Conservation (phyloP, 2,113 vertebrate species). For the Cyanoramphus novaezelandiae region DNA sequence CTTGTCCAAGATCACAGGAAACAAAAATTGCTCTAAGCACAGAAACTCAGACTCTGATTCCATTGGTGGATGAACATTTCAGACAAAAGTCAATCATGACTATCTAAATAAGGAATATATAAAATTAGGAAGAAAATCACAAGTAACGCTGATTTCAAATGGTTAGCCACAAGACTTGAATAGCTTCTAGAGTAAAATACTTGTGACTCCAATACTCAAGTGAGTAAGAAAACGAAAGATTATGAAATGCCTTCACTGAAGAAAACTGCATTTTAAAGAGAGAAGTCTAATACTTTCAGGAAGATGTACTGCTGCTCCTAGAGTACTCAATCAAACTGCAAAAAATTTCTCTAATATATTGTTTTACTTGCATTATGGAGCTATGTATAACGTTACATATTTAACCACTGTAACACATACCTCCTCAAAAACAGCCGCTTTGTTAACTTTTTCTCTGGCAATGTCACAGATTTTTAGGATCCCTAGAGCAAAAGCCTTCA, state of each 20-base stretch:
- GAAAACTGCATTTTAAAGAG: not conserved
- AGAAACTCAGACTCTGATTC: not conserved
- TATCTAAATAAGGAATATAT: not conserved
- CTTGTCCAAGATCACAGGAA: not conserved
- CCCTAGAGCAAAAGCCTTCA: conserved; percentile 96
- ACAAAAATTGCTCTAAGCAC: not conserved
- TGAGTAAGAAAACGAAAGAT: not conserved
- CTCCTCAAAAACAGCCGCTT: conserved; percentile 98
- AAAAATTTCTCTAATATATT: not conserved
- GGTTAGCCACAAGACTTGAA: not conserved
- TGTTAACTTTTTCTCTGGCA: conserved; percentile 97
- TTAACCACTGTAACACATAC: conserved; percentile 68
- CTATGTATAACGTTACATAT: not conserved
- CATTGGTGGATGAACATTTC: not conserved
- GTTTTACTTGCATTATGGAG: not conserved
- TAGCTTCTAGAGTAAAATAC: not conserved
- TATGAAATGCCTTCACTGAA: not conserved
- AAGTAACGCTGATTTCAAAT: not conserved
- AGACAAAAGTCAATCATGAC: not conserved
- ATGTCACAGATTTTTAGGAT: conserved; percentile 98
- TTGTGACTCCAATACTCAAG: not conserved
- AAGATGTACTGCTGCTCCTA: not conserved
- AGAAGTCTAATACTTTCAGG: not conserved
- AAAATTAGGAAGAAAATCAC: not conserved
- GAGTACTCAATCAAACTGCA: not conserved